Evolutionary conservation across 2,888 invertebrate genomes (phyloP).

Genomic region (Spodoptera littoralis): DNA sequence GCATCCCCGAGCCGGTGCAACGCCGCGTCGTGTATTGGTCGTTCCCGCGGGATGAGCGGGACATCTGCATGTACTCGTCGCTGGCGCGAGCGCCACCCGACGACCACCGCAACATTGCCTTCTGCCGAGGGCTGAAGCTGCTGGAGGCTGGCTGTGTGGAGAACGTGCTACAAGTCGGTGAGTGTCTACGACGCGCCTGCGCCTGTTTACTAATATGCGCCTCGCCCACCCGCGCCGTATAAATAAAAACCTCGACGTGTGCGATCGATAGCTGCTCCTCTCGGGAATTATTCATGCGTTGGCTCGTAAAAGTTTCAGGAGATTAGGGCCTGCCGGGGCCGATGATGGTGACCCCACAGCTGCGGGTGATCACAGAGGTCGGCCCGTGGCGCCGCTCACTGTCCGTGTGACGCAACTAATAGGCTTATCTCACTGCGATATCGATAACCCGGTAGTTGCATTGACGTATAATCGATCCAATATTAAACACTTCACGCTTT

Average conservation of each 20-base stretch:
- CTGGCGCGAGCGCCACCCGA: constrained; percentile 89
- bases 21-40: constrained; percentile 96
- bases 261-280: constrained; percentile 88
- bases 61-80: constrained; percentile 97
- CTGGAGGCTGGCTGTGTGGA: constrained; percentile 95
- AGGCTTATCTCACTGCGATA: constrained; percentile 68
- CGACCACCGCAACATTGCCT: constrained; percentile 94
- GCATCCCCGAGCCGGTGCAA: constrained; percentile 96
- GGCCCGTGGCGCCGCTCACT: constrained; percentile 45
- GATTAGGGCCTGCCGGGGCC: constrained; percentile 77
- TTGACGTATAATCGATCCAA: constrained; percentile 71
- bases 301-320: constrained; percentile 83
- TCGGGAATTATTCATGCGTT: constrained; percentile 88
- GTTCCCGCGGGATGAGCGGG: constrained; percentile 95
- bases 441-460: constrained; percentile 71
- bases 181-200: constrained; percentile 89
- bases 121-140: constrained; percentile 95
- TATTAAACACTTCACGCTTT: constrained; percentile 64
- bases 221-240: constrained; percentile 88
- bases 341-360: constrained; percentile 61
- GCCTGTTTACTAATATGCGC: constrained; percentile 89
- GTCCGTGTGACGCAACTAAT: constrained; percentile 63
- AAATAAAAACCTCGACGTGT: constrained; percentile 89
- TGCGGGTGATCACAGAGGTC: constrained; percentile 53
- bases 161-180: constrained; percentile 96